Evolutionary conservation across 2,113 vertebrate species (phyloP).

Genomic region (Sander vitreus): DNA sequence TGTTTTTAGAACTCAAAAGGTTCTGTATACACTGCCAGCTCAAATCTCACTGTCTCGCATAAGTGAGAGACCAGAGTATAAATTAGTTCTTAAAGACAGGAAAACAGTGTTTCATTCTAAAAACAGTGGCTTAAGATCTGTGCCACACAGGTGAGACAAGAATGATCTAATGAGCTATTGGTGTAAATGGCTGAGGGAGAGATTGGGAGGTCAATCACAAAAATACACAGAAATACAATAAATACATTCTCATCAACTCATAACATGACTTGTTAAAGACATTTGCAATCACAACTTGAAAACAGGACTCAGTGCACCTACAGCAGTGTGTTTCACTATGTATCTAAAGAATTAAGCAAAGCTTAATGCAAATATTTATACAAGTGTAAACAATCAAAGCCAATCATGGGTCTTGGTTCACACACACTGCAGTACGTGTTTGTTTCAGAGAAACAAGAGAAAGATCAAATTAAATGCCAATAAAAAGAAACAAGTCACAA

Average conservation of each 20-base stretch:
- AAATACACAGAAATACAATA: slow-evolving; percentile 78
- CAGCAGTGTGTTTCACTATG: slow-evolving; percentile 75
- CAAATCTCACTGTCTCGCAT: slow-evolving; percentile 16
- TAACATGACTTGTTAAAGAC: slow-evolving; percentile 75
- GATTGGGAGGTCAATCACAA: slow-evolving; percentile 71
- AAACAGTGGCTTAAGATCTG: slow-evolving; percentile 28
- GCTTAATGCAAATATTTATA: slow-evolving; percentile 34
- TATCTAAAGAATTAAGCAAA: slow-evolving; percentile 19
- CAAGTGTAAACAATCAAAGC: slow-evolving; percentile 20
- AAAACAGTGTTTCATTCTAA: slow-evolving; percentile 32
- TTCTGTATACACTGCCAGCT: slow-evolving; percentile 8
- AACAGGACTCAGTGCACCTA: slow-evolving; percentile 77
- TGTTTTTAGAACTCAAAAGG: not conserved
- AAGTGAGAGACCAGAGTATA: slow-evolving; percentile 3
- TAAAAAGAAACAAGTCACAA: slow-evolving; percentile 82
- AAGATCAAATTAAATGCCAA: slow-evolving; percentile 75
- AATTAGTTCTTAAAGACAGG: not conserved
- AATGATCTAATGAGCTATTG: slow-evolving; percentile 19
- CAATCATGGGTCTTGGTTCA: slow-evolving; percentile 53
- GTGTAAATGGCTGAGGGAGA: slow-evolving; percentile 58
- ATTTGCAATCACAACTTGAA: slow-evolving; percentile 81
- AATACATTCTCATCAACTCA: slow-evolving; percentile 74
- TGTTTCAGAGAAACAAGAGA: slow-evolving; percentile 78
- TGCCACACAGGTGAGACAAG: slow-evolving; percentile 26
- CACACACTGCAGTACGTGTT: slow-evolving; percentile 82